Evolutionary conservation across 2,888 invertebrate species (phyloP).

Genomic region (Sinelater perroti): DNA sequence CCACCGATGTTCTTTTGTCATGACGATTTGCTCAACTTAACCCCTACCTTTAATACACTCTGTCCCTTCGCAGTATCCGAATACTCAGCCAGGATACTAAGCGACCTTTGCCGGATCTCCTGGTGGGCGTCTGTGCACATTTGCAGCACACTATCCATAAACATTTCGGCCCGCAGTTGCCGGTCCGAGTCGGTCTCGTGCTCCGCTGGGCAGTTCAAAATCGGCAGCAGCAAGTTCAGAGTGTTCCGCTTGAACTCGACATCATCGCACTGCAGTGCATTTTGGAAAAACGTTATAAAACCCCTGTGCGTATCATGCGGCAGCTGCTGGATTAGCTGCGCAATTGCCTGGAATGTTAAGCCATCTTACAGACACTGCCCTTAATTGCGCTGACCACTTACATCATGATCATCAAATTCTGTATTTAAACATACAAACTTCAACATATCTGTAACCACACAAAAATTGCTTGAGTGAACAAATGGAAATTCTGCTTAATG

Average conservation of each 20-base stretch:
- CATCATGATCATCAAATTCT: constrained; percentile 25
- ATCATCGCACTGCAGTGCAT: constrained; percentile 2
- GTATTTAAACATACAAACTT: constrained; percentile 21
- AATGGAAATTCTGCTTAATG: constrained; percentile 20
- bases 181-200: constrained; percentile 13
- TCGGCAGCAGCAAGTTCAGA: constrained; percentile 14
- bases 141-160: constrained; percentile 13
- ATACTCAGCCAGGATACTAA: constrained; percentile 15
- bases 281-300: constrained; percentile 17
- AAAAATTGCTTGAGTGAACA: constrained; percentile 6
- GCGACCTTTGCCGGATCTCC: constrained; percentile 2
- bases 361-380: neutral
- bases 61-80: constrained; percentile 13
- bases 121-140: constrained; percentile 12
- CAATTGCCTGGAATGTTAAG: constrained; percentile 19
- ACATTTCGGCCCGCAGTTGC: constrained; percentile 14
- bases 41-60: constrained; percentile 12
- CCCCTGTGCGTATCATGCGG: constrained; percentile 10
- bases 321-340: constrained; percentile 21
- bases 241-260: constrained; percentile 19
- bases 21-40: too few species aligned
- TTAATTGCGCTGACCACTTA: constrained; percentile 1
- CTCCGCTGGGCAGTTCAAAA: constrained; percentile 17
- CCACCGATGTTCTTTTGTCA: too few species aligned
- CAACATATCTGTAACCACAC: constrained; percentile 20